Conservation (phyloP, 2,888 invertebrate genomes). For the Coleophora deauratella region DNA sequence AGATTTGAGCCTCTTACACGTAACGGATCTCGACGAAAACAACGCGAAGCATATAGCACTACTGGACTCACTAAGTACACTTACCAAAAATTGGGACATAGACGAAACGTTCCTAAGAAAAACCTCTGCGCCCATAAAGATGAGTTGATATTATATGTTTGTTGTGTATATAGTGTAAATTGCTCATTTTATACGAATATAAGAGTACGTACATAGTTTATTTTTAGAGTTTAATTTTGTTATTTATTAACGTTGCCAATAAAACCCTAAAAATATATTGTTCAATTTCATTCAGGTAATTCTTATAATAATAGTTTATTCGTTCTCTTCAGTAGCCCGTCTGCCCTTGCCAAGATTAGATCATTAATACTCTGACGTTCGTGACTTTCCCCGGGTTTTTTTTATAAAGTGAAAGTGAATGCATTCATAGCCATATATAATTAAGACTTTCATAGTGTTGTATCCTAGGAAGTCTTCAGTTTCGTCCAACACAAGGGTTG, state of each 20-base stretch:
- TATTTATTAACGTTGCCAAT: slow-evolving; percentile 51
- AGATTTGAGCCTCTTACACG: slow-evolving; percentile 47
- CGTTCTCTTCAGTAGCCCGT: too few relatives aligned
- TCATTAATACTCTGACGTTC: too few relatives aligned
- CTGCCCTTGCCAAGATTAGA: too few relatives aligned
- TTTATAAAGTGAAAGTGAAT: too few relatives aligned
- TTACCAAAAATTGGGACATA: slow-evolving; percentile 50
- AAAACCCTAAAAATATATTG: slow-evolving; percentile 11
- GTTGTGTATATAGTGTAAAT: slow-evolving; percentile 65
- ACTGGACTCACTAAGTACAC: slow-evolving; percentile 34
- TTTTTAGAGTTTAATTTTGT: slow-evolving; percentile 43
- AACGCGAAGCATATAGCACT: slow-evolving; percentile 34
- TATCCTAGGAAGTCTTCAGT: too few relatives aligned
- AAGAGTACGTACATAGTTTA: slow-evolving; percentile 48
- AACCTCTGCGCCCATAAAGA: slow-evolving; percentile 22
- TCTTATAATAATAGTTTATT: too few relatives aligned
- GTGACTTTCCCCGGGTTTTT: too few relatives aligned
- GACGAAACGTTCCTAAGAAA: slow-evolving; percentile 41
- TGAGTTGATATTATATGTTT: slow-evolving; percentile 35
- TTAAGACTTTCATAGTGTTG: too few relatives aligned
- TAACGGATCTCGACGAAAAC: slow-evolving; percentile 40
- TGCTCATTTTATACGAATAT: slow-evolving; percentile 48
- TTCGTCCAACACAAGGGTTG: too few relatives aligned
- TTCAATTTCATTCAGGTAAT: neutral
- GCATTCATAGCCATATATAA: too few relatives aligned